These are phyloP conservation scores for Brachionus calyciflorus DNA, from an alignment of 1,140 invertebrate species.

Conservation along the genomic window DNA sequence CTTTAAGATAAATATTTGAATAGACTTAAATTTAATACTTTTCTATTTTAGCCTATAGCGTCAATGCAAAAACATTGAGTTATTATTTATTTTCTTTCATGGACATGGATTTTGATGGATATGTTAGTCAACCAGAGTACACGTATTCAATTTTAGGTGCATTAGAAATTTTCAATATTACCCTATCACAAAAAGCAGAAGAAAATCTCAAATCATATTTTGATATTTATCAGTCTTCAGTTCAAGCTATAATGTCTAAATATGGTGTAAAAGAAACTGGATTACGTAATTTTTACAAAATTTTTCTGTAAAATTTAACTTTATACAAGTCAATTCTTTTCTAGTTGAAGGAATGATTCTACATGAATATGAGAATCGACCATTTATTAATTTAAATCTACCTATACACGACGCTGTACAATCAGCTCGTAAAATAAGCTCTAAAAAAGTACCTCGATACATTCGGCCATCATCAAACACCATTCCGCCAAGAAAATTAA, in stretches of 20 bases:
- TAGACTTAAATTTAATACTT: too few species aligned
- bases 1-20: too few species aligned
- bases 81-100: background rate
- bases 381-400: conserved; percentile 19
- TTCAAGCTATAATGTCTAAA: conserved; percentile 2
- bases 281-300: background rate
- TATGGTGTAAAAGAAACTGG: conserved; percentile 19
- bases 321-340: background rate
- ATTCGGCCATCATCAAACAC: background rate
- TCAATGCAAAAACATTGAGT: conserved; percentile 10
- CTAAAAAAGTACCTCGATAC: background rate
- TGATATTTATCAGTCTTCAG: conserved; percentile 41
- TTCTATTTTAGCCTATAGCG: background rate
- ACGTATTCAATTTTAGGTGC: background rate
- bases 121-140: conserved; percentile 14
- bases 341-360: conserved; percentile 42
- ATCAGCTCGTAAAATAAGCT: background rate
- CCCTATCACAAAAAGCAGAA: background rate
- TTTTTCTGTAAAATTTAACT: background rate
- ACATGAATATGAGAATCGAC: conserved; percentile 10
- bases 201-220: conserved; percentile 18
- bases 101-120: conserved; percentile 33
- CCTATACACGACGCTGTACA: conserved; percentile 18
- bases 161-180: conserved; percentile 5
- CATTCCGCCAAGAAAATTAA: conserved; percentile 29